These are phyloP conservation scores for Bungarus multicinctus DNA, from an alignment of 2,113 vertebrate species.

Conservation along the genomic window DNA sequence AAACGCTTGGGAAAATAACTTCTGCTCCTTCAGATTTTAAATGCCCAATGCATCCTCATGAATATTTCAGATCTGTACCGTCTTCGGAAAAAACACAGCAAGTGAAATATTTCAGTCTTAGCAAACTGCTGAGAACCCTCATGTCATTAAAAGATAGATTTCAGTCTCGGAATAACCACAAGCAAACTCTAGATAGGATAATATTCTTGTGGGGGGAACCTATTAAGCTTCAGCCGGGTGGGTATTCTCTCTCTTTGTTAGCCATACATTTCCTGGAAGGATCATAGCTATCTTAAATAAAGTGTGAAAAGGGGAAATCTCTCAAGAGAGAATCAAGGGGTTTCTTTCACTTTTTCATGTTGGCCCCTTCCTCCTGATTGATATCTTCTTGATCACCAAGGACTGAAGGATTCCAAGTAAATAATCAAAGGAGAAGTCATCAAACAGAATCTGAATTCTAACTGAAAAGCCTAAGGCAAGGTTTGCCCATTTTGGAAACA, in stretches of 20 bases:
- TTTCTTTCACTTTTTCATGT: constrained; percentile 36
- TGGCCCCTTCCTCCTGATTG: constrained; percentile 15
- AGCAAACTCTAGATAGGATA: background rate
- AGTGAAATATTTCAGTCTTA: constrained; percentile 1
- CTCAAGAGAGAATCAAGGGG: constrained; percentile 34
- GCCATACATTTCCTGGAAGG: constrained; percentile 5
- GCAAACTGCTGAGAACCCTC: constrained; percentile 17
- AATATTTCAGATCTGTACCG: background rate
- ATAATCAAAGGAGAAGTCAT: constrained; percentile 57
- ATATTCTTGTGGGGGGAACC: constrained; percentile 7
- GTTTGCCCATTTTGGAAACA: constrained; percentile 60
- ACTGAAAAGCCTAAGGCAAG: constrained; percentile 65
- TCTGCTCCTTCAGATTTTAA: background rate
- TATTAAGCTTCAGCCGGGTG: background rate
- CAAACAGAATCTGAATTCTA: constrained; percentile 55
- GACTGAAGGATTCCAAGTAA: constrained; percentile 54
- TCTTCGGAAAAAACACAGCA: background rate
- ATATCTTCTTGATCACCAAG: constrained; percentile 46
- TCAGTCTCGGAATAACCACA: constrained; percentile 16
- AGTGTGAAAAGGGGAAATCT: constrained; percentile 10
- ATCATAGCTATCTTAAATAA: constrained; percentile 22
- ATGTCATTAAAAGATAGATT: constrained; percentile 28
- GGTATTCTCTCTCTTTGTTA: background rate
- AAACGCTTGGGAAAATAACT: background rate
- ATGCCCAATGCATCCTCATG: background rate